Evolutionary conservation across 2,113 vertebrate genomes (phyloP).

Genomic region (Camelus dromedarius): DNA sequence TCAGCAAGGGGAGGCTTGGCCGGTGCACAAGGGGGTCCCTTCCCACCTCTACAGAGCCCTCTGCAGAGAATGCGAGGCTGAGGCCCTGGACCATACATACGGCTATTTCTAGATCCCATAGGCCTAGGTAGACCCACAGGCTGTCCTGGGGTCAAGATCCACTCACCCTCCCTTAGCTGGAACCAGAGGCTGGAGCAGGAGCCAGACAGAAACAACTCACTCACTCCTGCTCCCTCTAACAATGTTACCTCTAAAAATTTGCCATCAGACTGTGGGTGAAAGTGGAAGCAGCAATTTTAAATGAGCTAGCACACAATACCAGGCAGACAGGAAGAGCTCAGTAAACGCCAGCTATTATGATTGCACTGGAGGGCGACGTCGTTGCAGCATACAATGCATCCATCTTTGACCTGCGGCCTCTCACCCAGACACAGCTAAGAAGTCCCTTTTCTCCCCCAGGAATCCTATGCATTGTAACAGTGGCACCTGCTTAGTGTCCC

Average conservation of each 20-base stretch:
- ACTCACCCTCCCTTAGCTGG: neutral
- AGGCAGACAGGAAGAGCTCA: neutral
- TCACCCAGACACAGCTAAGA: neutral
- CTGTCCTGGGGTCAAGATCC: neutral
- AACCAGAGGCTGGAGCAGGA: neutral
- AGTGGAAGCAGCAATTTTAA: neutral
- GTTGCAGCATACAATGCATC: fast-evolving
- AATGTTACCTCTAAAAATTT: neutral
- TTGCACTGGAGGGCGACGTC: neutral
- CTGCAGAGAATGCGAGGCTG: neutral
- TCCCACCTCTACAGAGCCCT: neutral
- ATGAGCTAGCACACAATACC: neutral
- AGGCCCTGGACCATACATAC: neutral
- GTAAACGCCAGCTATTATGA: neutral
- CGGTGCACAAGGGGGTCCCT: neutral
- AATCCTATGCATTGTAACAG: too few relatives aligned
- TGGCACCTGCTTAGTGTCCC: neutral
- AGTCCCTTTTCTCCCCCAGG: neutral
- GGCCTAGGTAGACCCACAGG: neutral
- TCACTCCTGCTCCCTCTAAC: neutral
- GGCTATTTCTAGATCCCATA: neutral
- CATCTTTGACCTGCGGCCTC: neutral
- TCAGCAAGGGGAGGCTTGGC: neutral
- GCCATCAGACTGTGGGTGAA: neutral
- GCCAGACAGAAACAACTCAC: neutral